Conservation (phyloP, 2,888 invertebrate species). For the Caenorhabditis plicata region DNA sequence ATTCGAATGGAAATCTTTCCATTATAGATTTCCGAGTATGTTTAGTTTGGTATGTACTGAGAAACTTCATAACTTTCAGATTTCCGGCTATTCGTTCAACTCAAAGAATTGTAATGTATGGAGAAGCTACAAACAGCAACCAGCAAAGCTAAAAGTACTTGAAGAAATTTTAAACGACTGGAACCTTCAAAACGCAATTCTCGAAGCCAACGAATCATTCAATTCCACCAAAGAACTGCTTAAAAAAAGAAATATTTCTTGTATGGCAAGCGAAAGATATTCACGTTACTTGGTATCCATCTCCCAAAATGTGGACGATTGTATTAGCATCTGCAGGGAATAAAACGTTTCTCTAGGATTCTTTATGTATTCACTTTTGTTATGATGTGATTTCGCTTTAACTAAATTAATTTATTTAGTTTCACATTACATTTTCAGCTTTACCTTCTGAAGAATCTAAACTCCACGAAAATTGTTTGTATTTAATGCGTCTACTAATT, state of each 20-base stretch:
- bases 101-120: background rate
- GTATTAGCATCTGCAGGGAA: background rate
- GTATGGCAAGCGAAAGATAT: slow-evolving; percentile 1
- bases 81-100: background rate
- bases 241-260: background rate
- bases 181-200: background rate
- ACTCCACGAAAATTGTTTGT: too few species aligned
- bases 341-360: too few species aligned
- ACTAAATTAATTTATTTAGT: too few species aligned
- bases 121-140: slow-evolving; percentile 1
- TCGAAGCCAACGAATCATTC: background rate
- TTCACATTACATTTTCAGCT: too few species aligned
- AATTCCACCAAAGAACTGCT: background rate
- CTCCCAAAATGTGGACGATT: slow-evolving; percentile 2
- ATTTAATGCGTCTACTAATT: too few species aligned
- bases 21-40: slow-evolving; percentile 1
- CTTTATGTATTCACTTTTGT: too few species aligned
- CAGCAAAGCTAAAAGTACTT: background rate
- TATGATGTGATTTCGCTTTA: too few species aligned
- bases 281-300: background rate
- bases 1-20: slow-evolving; percentile 1
- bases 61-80: slow-evolving; percentile 5
- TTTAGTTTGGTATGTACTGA: slow-evolving; percentile 3
- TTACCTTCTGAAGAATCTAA: too few species aligned
- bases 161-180: background rate